Conservation (phyloP, 2,797 vertebrate species). For the Neoniphon sammara region DNA sequence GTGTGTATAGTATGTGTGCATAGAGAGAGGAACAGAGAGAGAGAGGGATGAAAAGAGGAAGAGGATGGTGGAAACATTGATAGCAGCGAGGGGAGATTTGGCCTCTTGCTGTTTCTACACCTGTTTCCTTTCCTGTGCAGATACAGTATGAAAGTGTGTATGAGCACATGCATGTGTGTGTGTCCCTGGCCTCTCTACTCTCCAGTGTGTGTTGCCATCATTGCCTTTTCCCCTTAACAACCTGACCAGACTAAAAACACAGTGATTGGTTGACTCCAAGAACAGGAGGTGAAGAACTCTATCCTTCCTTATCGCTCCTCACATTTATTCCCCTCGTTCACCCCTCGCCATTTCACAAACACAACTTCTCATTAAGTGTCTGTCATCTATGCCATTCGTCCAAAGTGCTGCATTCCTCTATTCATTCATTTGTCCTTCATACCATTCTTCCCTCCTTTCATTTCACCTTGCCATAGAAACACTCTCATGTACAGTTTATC, state of each 20-base stretch:
- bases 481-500: background rate
- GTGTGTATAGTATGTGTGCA: background rate
- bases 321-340: constrained; percentile 62
- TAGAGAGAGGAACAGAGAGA: background rate
- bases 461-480: constrained; percentile 43
- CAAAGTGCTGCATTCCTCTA: constrained; percentile 24
- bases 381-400: constrained; percentile 68
- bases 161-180: background rate
- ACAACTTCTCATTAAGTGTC: constrained; percentile 71
- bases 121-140: constrained; percentile 43
- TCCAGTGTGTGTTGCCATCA: constrained; percentile 50
- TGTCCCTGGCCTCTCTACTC: background rate
- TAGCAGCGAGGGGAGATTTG: constrained; percentile 31
- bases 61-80: constrained; percentile 19
- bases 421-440: constrained; percentile 61
- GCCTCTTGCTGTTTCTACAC: constrained; percentile 55
- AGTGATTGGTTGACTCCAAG: constrained; percentile 56
- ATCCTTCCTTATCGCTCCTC: constrained; percentile 4
- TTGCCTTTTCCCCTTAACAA: constrained; percentile 42
- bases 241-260: constrained; percentile 62
- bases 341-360: constrained; percentile 64
- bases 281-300: constrained; percentile 48
- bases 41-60: background rate
- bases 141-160: constrained; percentile 9
- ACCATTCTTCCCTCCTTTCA: constrained; percentile 3